Percentiles rank a stretch among this genome's conserved stretches.
These are phyloP conservation scores for Pandemis corylana DNA, from an alignment of 2,888 invertebrate genomes.

Conservation along the genomic window DNA sequence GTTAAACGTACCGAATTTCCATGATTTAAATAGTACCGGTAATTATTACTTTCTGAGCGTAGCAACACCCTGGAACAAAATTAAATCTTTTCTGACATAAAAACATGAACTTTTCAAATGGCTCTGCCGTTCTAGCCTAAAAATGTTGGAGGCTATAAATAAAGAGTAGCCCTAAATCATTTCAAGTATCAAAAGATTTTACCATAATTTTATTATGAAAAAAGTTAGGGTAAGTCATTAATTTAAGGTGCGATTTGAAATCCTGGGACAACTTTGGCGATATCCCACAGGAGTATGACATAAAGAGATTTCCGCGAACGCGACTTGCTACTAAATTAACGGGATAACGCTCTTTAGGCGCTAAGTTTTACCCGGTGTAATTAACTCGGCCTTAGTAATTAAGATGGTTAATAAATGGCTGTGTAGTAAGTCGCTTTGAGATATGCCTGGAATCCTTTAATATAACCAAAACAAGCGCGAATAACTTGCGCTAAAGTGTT, in stretches of 20 bases:
- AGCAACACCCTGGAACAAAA: too few species aligned
- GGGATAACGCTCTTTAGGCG: constrained; percentile 77
- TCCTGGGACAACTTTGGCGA: constrained; percentile 63
- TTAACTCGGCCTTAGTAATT: constrained; percentile 82
- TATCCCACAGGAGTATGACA: constrained; percentile 67
- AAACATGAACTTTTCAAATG: constrained; percentile 7
- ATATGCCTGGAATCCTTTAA: constrained; percentile 81
- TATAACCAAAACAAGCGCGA: constrained; percentile 75
- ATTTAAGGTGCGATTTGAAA: constrained; percentile 63
- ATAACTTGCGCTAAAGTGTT: constrained; percentile 66
- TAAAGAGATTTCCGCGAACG: constrained; percentile 71
- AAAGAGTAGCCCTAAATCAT: constrained; percentile 69
- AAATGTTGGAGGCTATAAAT: constrained; percentile 75
- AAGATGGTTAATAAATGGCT: constrained; percentile 83
- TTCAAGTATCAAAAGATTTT: constrained; percentile 74
- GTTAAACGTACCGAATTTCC: background rate
- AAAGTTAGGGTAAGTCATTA: constrained; percentile 69
- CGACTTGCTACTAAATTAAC: constrained; percentile 73
- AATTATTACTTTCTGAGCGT: background rate
- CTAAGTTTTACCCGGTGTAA: constrained; percentile 79
- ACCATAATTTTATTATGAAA: constrained; percentile 76
- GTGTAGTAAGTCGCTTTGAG: constrained; percentile 79
- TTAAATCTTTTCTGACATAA: background rate
- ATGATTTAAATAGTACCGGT: background rate
- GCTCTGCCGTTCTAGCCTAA: constrained; percentile 68